Evolutionary conservation across 2,113 vertebrate genomes (phyloP).

Genomic region (Elephantulus edwardii): DNA sequence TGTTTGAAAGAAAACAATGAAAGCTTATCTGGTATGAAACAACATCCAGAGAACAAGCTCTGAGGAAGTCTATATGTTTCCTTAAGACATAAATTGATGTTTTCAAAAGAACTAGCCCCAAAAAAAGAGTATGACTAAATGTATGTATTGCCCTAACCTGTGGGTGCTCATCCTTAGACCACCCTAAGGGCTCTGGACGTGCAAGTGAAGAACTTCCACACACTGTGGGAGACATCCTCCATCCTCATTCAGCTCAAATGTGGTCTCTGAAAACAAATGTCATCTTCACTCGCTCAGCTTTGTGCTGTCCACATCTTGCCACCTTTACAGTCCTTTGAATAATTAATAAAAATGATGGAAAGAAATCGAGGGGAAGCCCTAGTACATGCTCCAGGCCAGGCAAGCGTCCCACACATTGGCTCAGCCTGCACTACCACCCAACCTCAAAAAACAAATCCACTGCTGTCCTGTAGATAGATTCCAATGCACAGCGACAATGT

Average conservation of each 20-base stretch:
- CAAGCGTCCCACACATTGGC: not conserved
- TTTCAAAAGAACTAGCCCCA: not conserved
- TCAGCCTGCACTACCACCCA: no score
- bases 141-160: not conserved
- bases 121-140: not conserved
- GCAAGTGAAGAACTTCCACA: not conserved
- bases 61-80: not conserved
- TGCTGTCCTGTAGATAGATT: not conserved
- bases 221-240: not conserved
- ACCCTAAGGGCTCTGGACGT: not conserved
- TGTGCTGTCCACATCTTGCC: not conserved
- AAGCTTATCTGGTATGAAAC: conserved; percentile 57
- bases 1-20: conserved; percentile 73
- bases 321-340: not conserved
- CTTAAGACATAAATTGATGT: not conserved
- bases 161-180: not conserved
- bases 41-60: not conserved
- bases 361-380: not conserved
- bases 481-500: not conserved
- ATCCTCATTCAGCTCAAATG: not conserved
- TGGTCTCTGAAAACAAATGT: not conserved
- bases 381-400: not conserved
- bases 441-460: not conserved
- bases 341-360: not conserved
- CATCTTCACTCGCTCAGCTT: not conserved